Evolutionary conservation across 2,113 vertebrate species (phyloP).

Genomic region (Halcyon malimbica): DNA sequence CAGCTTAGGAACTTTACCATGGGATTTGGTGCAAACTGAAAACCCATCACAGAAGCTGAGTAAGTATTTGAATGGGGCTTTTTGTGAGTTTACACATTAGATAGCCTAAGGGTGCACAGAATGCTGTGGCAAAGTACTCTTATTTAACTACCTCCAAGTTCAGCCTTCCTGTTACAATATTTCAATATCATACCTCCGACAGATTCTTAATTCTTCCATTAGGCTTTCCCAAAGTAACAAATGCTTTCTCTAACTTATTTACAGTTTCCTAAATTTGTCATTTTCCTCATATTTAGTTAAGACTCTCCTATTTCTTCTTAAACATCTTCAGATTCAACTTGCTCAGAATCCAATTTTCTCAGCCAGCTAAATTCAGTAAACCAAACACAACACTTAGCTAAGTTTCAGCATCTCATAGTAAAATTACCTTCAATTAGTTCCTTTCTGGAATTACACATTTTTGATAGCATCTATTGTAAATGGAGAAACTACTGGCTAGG

Average conservation of each 20-base stretch:
- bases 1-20: not conserved
- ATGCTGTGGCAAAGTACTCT: not conserved
- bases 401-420: not conserved
- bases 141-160: not conserved
- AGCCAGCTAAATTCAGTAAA: constrained; percentile 16
- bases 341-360: not conserved
- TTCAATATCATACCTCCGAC: not conserved
- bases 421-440: constrained; percentile 41
- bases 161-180: not conserved
- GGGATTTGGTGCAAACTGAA: not conserved
- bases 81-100: not conserved
- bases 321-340: not conserved
- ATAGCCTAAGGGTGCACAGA: not conserved
- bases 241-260: not conserved
- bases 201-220: not conserved
- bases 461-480: not conserved
- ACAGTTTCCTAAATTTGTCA: not conserved
- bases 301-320: not conserved
- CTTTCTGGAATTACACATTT: constrained; percentile 7
- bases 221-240: not conserved
- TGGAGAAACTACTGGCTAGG: not conserved
- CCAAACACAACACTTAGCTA: not conserved
- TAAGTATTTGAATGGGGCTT: not conserved
- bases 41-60: not conserved
- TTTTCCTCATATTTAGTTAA: constrained; percentile 1